Conservation (phyloP, 2,113 vertebrate genomes). For the Hippolais icterina region DNA sequence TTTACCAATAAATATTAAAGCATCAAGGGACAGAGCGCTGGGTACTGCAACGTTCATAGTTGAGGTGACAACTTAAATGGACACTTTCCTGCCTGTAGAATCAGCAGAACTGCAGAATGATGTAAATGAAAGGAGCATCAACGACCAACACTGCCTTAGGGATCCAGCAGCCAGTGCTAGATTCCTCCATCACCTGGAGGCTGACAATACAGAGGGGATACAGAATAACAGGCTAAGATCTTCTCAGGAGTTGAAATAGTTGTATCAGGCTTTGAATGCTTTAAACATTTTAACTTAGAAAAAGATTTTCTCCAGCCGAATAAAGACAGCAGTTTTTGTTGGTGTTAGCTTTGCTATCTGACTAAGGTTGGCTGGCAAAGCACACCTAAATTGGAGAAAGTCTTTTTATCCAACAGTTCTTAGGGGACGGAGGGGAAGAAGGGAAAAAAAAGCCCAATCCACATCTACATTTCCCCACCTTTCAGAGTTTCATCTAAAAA, state of each 20-base stretch:
- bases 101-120: background rate
- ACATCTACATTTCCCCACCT: background rate
- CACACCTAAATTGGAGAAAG: background rate
- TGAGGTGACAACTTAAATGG: background rate
- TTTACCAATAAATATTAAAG: background rate
- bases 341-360: background rate
- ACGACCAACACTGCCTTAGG: background rate
- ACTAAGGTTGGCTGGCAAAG: background rate
- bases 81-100: background rate
- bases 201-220: background rate
- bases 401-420: background rate
- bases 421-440: background rate
- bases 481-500: background rate
- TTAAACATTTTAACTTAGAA: background rate
- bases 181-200: background rate
- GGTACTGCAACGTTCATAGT: background rate
- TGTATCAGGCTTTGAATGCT: background rate
- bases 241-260: background rate
- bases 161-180: background rate
- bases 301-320: background rate
- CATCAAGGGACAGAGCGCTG: background rate
- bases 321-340: background rate
- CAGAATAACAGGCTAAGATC: background rate
- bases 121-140: background rate
- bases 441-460: background rate